phyloP scores from a whole-genome alignment of 2,888 invertebrate genomes.

The Scelioninae gen. 1 region DNA sequence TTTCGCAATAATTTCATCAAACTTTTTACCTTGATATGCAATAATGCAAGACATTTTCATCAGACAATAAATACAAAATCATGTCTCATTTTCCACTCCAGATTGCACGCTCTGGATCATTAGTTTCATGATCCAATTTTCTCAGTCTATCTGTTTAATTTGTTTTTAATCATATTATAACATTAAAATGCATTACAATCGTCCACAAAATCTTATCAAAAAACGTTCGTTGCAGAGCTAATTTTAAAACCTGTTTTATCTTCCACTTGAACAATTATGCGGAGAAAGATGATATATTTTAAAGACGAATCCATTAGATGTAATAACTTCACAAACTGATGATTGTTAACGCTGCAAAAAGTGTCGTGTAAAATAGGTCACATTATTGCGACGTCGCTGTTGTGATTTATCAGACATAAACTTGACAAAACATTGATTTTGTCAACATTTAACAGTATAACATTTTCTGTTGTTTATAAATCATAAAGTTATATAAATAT shows the following conservation, averaged over 20 bases:
- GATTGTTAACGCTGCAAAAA: too few species aligned
- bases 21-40: neutral
- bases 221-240: neutral
- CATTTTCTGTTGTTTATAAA: too few species aligned
- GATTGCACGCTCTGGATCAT: slow-evolving; percentile 21
- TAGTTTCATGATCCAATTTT: neutral
- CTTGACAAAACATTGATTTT: too few species aligned
- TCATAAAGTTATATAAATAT: too few species aligned
- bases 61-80: neutral
- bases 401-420: too few species aligned
- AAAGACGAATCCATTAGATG: too few species aligned
- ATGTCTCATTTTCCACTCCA: slow-evolving; percentile 4
- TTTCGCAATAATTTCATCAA: neutral
- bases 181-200: slow-evolving; percentile 8
- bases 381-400: too few species aligned
- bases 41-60: neutral
- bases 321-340: too few species aligned
- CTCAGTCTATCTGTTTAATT: slow-evolving; percentile 8
- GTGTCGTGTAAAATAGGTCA: too few species aligned
- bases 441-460: too few species aligned
- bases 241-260: neutral
- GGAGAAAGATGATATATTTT: neutral
- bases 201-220: neutral
- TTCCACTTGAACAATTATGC: neutral
- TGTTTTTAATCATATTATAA: slow-evolving; percentile 13